Evolutionary conservation across 1,140 invertebrate genomes (phyloP).

Genomic region (Yoshiicerus persimilis): DNA sequence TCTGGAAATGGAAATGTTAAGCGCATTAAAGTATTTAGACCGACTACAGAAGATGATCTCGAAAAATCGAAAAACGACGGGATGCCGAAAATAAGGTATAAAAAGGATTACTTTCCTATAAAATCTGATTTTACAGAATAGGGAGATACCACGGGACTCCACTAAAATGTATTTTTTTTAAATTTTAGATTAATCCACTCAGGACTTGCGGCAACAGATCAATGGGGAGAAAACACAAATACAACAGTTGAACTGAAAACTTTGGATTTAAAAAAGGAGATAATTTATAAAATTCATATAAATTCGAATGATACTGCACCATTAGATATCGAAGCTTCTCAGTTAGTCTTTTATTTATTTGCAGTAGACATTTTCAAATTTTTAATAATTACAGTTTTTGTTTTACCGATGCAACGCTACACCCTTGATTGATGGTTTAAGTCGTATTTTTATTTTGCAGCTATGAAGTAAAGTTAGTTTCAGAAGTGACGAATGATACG

Average conservation of each 20-base stretch:
- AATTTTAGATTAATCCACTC: neutral
- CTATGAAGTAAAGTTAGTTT: neutral
- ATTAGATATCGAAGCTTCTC: neutral
- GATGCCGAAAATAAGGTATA: neutral
- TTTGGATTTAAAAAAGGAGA: neutral
- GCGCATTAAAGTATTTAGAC: neutral
- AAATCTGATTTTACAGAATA: neutral
- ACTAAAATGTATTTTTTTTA: neutral
- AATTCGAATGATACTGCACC: neutral
- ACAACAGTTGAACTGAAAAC: neutral
- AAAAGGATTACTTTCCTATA: neutral
- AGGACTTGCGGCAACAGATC: neutral
- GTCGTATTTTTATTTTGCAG: neutral
- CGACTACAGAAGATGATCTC: neutral
- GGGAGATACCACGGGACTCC: too few relatives aligned
- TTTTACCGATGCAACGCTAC: too few relatives aligned
- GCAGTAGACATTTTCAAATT: too few relatives aligned
- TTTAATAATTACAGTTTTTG: neutral
- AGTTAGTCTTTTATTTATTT: neutral
- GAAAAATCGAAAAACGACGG: neutral
- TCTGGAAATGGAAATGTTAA: neutral
- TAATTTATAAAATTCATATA: neutral
- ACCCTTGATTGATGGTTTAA: neutral
- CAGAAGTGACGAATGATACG: neutral
- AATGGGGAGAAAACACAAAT: neutral